Conservation (phyloP, 2,888 invertebrate genomes). For the Acronicta psi region DNA sequence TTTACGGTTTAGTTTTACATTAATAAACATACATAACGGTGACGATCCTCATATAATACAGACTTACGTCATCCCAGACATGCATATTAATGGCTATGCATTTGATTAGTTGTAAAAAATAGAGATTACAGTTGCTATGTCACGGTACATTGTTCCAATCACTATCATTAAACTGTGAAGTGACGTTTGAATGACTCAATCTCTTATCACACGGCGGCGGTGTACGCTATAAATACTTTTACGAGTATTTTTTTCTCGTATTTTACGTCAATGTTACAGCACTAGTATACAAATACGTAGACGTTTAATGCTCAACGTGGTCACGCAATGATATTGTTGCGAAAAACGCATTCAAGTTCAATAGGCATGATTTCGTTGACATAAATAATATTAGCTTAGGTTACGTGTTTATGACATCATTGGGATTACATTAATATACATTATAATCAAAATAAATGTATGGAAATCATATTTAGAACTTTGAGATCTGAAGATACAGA, state of each 20-base stretch:
- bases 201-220: constrained; percentile 58
- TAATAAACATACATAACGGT: not conserved
- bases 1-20: too few species aligned
- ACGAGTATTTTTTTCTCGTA: constrained; percentile 53
- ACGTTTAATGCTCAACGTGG: constrained; percentile 31
- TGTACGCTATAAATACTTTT: constrained; percentile 53
- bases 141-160: constrained; percentile 32
- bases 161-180: constrained; percentile 42
- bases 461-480: too few species aligned
- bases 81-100: not conserved
- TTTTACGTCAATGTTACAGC: constrained; percentile 57
- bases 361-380: constrained; percentile 22
- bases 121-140: constrained; percentile 33
- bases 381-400: constrained; percentile 5
- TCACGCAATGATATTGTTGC: constrained; percentile 48
- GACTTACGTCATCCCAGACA: constrained; percentile 8
- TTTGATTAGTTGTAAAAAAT: constrained; percentile 10
- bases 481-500: too few species aligned
- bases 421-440: too few species aligned
- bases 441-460: too few species aligned
- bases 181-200: constrained; percentile 65
- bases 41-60: not conserved
- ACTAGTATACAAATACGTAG: constrained; percentile 48
- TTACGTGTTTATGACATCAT: not conserved
- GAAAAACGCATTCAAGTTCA: constrained; percentile 33